Conservation (phyloP, 1,140 invertebrate genomes). For the Drosophila tani region DNA sequence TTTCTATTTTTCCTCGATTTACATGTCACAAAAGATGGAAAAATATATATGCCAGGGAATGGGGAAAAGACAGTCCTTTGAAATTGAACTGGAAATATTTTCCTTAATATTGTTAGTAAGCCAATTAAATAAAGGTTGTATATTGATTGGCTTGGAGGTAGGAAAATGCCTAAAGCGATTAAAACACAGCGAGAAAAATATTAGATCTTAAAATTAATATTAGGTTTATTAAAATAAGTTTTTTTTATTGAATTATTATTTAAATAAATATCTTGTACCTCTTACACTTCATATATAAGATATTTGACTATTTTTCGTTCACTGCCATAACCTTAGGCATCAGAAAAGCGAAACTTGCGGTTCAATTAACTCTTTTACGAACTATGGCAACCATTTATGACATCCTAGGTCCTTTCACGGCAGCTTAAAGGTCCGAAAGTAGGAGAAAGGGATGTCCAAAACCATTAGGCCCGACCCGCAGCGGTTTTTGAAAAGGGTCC, state of each 20-base stretch:
- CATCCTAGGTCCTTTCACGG: conserved; percentile 51
- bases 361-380: conserved; percentile 69
- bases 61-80: not conserved
- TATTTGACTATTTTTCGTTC: not conserved
- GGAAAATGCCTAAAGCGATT: not conserved
- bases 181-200: not conserved
- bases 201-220: not conserved
- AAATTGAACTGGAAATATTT: conserved; percentile 2
- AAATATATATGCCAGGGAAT: conserved; percentile 2
- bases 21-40: conserved; percentile 21
- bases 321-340: conserved; percentile 12
- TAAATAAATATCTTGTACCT: not conserved
- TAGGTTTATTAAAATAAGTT: not conserved
- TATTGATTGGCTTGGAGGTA: conserved; percentile 3
- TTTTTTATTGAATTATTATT: not conserved
- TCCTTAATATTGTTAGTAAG: not conserved
- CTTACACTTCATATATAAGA: not conserved
- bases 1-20: conserved; percentile 25
- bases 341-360: conserved; percentile 42
- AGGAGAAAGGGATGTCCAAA: conserved; percentile 9
- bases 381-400: conserved; percentile 48
- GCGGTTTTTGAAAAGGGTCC: conserved; percentile 49
- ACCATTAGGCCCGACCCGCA: conserved; percentile 29
- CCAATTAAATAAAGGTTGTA: conserved; percentile 12
- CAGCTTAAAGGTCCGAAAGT: conserved; percentile 41